Evolutionary conservation across 1,140 invertebrate species (phyloP).

Genomic region (Lamellibrachia luymesi): DNA sequence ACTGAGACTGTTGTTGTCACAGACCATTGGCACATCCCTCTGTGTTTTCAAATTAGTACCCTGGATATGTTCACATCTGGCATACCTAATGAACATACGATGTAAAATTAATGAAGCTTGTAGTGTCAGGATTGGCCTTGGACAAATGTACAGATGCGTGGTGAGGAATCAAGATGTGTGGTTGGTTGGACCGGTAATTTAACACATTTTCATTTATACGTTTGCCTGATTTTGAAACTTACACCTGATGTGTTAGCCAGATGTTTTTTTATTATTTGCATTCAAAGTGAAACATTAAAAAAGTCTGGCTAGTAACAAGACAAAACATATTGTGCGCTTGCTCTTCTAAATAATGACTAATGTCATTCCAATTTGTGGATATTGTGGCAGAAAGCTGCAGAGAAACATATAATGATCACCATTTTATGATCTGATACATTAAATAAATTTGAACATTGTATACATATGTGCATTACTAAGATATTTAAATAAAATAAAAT

Average conservation of each 20-base stretch:
- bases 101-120: slow-evolving; percentile 5
- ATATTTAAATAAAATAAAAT: background rate
- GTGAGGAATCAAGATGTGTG: background rate
- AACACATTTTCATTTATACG: background rate
- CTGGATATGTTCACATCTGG: background rate
- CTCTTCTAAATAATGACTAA: background rate
- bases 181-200: background rate
- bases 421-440: background rate
- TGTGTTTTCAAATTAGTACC: background rate
- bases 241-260: background rate
- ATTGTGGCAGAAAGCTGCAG: too few species aligned
- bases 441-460: background rate
- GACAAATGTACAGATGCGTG: background rate
- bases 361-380: background rate
- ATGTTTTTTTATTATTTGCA: background rate
- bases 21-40: background rate
- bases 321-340: background rate
- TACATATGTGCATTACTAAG: background rate
- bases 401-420: too few species aligned
- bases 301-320: background rate
- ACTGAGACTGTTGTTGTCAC: background rate
- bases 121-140: background rate
- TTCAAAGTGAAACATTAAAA: background rate
- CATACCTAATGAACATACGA: background rate
- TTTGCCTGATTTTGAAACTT: background rate